Base-by-base conservation (phyloP, 2,888 invertebrate species). In the Leptodirus hochenwartii region DNA sequence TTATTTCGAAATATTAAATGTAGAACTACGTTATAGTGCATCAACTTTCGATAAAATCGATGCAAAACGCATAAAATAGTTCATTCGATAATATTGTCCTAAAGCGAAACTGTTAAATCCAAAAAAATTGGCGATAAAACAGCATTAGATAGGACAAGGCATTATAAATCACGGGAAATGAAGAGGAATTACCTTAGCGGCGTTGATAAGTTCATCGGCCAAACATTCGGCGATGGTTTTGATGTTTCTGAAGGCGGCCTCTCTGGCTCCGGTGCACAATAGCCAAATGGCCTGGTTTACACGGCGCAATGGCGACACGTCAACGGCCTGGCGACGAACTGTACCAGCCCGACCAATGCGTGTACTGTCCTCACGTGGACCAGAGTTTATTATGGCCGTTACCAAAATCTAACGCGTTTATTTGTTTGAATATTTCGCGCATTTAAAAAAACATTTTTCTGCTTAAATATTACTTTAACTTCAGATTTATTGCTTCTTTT, bases 281-380 rank as follows among this genome's bases (percentile, higher is more conserved):
- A 99, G 66, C 95, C 95, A 99, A 57, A 99, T 95, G 29, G 98
- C 98, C 67, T 96, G 96, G 66, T 98, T 99, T 11, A 98, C 98
- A 53, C 98, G 75, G 44, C 98, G 72, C 45, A 99, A 68, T 9
- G 98, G 98, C 8, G 96, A 96, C 35, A 98, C 98, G 52, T 98
- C 98, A 41, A 98, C 98, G 45, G 98, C 98, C 56, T 98, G 98
- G 61, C 98, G 76, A 56, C 98, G 76, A n/a, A 99, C 98, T 2
- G 98, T 99, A 69, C 98, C 98, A 40, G 96, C 96, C 51, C 98
- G 85, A 59, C 98, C 98, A 51, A 98, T 99, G 69, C 98, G 85
- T 33, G 98, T 99, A 2, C 96, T 96, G 56, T 99, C 98, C 76
- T 98, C 98, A 53, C 98, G 76, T 28, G 98, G 98, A 14, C 98